Evolutionary conservation across 2,888 invertebrate genomes (phyloP), one percentile per base, ranked within the genome.

Genomic region (Strigamia transsilvanica): DNA sequence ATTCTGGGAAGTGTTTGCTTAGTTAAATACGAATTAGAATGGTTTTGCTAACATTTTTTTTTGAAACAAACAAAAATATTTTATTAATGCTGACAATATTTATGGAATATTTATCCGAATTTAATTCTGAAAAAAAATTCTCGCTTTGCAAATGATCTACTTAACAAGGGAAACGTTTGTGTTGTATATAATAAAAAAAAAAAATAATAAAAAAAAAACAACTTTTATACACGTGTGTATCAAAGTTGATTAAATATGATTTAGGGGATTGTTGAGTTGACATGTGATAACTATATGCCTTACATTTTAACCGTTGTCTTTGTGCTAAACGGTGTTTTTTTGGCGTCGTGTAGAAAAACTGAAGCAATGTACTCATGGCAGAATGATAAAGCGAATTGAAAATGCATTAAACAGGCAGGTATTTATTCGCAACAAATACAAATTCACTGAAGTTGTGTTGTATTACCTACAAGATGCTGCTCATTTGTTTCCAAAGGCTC

Each of bases 401-500:
- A 61, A 61, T 61, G 61, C 61, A 61, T 61, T 61, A 61, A 61
- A 61, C 21, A 61, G 61, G 61, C 61, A 61, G 61, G 61, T 61
- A 61, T 61, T 61, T 61, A 61, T 61, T 61, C 41, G 34, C 78
- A 32, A 18, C 78, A 34, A 61, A 61, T 61, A 61, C 61, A 61
- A 21, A 61, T 3, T 61, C 15, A 18, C 18, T 61, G 10, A 61
- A 61, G 61, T 61, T 61, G 61, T 23, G 61, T 61, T 18, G 73
- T 27, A 27, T 27, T 73, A 61, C 18, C 61, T 23, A 23, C 23
- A 61, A 61, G 61, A 61, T 61, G 61, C 21, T 61, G 61, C 61
- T 61, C 61, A 23, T 5, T 61, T 10, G 61, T 21, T 61, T 61
- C 61, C 61, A 61, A 61, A 61, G 81, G 32, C 38, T 81, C 81